phyloP scores from a whole-genome alignment of 2,113 vertebrate genomes.

The Zootoca vivipara region DNA sequence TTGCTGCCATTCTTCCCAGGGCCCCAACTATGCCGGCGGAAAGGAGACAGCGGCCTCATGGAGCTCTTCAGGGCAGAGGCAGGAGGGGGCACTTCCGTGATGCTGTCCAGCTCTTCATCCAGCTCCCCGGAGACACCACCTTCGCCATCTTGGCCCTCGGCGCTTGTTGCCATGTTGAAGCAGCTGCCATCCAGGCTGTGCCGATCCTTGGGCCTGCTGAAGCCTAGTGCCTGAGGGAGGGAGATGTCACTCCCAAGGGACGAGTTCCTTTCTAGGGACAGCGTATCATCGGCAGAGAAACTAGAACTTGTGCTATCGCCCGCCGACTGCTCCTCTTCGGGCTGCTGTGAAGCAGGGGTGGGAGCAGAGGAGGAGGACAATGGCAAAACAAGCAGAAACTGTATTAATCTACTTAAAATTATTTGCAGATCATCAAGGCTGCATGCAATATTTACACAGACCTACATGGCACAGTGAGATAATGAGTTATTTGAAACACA shows the following conservation, averaged over 20 bases:
- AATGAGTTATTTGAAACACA: neutral
- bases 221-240: slow-evolving; percentile 57
- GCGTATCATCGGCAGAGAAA: slow-evolving; percentile 89
- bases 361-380: neutral
- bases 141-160: slow-evolving; percentile 62
- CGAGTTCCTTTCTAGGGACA: slow-evolving; percentile 86
- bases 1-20: slow-evolving; percentile 88
- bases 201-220: slow-evolving; percentile 64
- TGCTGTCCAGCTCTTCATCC: slow-evolving; percentile 91
- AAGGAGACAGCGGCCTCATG: slow-evolving; percentile 87
- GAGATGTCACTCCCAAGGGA: slow-evolving; percentile 80
- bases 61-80: slow-evolving; percentile 77
- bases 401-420: neutral
- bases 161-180: slow-evolving; percentile 54
- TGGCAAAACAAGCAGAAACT: neutral
- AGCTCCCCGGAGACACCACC: slow-evolving; percentile 70
- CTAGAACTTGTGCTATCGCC: slow-evolving; percentile 85
- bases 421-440: no score
- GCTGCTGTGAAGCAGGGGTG: slow-evolving; percentile 41
- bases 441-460: neutral
- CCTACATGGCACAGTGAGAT: no score
- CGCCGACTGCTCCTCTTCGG: slow-evolving; percentile 73
- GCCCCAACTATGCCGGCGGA: slow-evolving; percentile 96
- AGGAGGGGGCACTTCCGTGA: slow-evolving; percentile 84
- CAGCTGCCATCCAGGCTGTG: slow-evolving; percentile 76